A percentile compares a stretch with the other conserved stretches of the same genome.
Evolutionary conservation across 92 coral and sea anemone species (phyloP).

Genomic region (Heliopora coerulea): DNA sequence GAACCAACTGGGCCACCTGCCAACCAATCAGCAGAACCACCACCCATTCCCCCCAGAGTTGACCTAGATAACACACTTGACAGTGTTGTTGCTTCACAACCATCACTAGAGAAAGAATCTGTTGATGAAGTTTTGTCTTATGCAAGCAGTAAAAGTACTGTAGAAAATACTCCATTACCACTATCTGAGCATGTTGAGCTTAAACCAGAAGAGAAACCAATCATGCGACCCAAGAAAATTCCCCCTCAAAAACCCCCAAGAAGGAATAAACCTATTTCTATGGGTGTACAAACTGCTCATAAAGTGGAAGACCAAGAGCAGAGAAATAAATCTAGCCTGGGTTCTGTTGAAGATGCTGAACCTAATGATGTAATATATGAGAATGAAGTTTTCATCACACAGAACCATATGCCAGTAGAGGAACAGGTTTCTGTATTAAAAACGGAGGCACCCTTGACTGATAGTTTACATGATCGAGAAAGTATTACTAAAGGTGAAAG

Average conservation of each 20-base stretch:
- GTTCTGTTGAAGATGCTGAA: constrained; percentile 5
- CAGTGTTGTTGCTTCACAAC: background rate
- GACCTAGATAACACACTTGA: constrained; percentile 59
- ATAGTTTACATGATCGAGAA: background rate
- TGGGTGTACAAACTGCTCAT: background rate
- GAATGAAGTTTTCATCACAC: background rate
- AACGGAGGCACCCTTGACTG: background rate
- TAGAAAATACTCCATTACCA: background rate
- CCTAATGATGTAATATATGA: constrained; percentile 2
- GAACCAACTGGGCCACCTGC: background rate
- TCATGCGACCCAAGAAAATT: constrained; percentile 1
- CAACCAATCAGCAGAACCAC: constrained; percentile 52
- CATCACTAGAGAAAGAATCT: background rate
- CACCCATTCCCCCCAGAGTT: constrained; percentile 88
- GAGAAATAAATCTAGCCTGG: constrained; percentile 19
- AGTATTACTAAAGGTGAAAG: background rate
- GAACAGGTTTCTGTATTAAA: background rate
- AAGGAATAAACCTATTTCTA: constrained; percentile 14
- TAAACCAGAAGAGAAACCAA: constrained; percentile 10
- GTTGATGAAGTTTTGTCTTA: background rate
- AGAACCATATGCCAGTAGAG: background rate
- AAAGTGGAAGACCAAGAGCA: background rate
- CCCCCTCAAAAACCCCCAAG: constrained; percentile 55
- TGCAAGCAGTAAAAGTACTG: background rate
- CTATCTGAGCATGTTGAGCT: background rate